phyloP scores from a whole-genome alignment of 1,140 invertebrate species.

The Pogonomyrmex barbatus region DNA sequence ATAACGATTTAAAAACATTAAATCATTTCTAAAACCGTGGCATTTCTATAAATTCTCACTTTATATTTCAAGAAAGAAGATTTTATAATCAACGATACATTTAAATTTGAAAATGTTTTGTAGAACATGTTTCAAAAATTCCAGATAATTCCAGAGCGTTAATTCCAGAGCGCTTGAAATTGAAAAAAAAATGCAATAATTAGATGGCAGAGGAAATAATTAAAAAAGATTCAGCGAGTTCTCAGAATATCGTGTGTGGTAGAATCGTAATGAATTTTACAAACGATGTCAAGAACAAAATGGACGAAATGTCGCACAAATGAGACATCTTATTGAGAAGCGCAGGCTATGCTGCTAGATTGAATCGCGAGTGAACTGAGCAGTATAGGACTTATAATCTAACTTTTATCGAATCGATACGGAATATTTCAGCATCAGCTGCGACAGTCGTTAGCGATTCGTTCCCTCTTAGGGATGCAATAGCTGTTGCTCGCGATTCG shows the following conservation, averaged over 20 bases:
- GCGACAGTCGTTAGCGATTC: conserved; percentile 52
- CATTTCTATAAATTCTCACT: neutral
- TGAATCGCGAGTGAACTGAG: neutral
- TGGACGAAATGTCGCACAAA: conserved; percentile 10
- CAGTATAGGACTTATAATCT: conserved; percentile 36
- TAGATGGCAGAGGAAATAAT: conserved; percentile 1
- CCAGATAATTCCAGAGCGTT: neutral
- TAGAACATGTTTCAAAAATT: neutral
- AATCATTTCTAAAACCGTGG: neutral
- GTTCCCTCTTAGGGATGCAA: conserved; percentile 21
- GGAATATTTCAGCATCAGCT: conserved; percentile 51
- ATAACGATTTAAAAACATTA: neutral
- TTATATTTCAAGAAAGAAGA: conserved; percentile 1
- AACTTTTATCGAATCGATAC: conserved; percentile 46
- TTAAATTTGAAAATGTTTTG: neutral
- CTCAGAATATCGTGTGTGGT: too few species aligned
- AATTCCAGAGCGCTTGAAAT: neutral
- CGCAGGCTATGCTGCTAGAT: neutral
- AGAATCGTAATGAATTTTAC: conserved; percentile 32
- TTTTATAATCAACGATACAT: neutral
- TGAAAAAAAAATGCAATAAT: neutral
- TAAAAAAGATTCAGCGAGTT: neutral
- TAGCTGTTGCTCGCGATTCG: conserved; percentile 40
- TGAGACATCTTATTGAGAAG: conserved; percentile 43
- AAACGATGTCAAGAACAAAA: conserved; percentile 1